These are phyloP conservation scores for Drosophila melanogaster DNA, from an alignment of 1,140 invertebrate species.

Conservation along the genomic window DNA sequence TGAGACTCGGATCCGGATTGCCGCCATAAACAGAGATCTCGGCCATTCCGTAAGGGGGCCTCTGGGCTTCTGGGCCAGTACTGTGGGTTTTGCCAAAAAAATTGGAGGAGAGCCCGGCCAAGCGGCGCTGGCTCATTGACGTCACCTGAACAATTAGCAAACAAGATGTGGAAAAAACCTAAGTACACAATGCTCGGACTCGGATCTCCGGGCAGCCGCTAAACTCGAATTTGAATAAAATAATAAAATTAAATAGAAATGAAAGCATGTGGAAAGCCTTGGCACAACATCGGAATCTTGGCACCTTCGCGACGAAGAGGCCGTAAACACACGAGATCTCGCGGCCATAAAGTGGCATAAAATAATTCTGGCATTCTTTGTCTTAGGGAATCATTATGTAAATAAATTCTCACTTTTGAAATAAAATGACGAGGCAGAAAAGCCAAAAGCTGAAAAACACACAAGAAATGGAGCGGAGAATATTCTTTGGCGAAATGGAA, in stretches of 20 bases:
- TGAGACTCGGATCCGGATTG: conserved; percentile 40
- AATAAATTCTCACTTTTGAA: conserved; percentile 81
- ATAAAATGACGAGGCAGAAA: conserved; percentile 74
- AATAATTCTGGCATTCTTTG: conserved; percentile 81
- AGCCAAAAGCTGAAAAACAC: conserved; percentile 47
- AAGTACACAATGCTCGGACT: conserved; percentile 41
- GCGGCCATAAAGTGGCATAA: conserved; percentile 74
- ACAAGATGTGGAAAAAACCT: conserved; percentile 71
- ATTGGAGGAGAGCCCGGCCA: conserved; percentile 9
- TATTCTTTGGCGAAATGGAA: conserved; percentile 34
- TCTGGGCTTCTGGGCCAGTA: conserved; percentile 33
- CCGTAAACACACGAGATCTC: conserved; percentile 35
- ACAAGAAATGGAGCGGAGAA: conserved; percentile 25
- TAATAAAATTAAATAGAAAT: conserved; percentile 71
- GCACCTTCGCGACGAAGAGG: conserved; percentile 52
- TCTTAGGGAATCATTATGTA: conserved; percentile 79
- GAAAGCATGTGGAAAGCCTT: conserved; percentile 63
- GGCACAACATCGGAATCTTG: conserved; percentile 75
- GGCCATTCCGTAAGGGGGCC: conserved; percentile 56
- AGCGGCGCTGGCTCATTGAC: conserved; percentile 60
- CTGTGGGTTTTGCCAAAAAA: conserved; percentile 15
- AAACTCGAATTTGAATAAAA: conserved; percentile 72
- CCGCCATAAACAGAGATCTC: conserved; percentile 51
- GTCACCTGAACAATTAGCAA: conserved; percentile 77
- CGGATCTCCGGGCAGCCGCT: conserved; percentile 20